Evolutionary conservation across 1,140 invertebrate species (phyloP).

Genomic region (Holotrichia oblita): DNA sequence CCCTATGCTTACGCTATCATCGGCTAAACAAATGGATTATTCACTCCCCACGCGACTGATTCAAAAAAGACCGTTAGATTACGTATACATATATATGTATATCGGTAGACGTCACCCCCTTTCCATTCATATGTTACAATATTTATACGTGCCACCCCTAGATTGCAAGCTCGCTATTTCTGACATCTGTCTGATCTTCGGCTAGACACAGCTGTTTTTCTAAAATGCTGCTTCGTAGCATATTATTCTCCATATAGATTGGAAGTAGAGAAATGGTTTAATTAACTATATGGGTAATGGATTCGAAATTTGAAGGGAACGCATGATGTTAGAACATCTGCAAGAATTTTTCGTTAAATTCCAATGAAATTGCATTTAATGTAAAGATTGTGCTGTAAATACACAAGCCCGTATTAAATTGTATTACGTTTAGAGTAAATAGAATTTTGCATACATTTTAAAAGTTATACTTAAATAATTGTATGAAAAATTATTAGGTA

Average conservation of each 20-base stretch:
- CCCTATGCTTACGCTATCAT: not conserved
- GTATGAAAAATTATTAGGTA: too few species aligned
- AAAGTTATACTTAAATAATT: too few species aligned
- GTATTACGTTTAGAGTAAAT: too few species aligned
- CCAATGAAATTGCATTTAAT: too few species aligned
- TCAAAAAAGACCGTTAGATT: conserved; percentile 27
- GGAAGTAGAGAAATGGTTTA: not conserved
- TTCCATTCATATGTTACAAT: conserved; percentile 32
- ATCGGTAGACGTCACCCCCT: conserved; percentile 1
- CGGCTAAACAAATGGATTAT: conserved; percentile 11
- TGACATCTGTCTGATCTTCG: conserved; percentile 33
- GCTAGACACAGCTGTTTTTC: conserved; percentile 24
- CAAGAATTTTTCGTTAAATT: too few species aligned
- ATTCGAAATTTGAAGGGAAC: not conserved
- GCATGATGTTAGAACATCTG: too few species aligned
- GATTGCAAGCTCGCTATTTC: conserved; percentile 5
- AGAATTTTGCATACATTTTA: too few species aligned
- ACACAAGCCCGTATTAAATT: too few species aligned
- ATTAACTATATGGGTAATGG: not conserved
- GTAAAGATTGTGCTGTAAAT: too few species aligned
- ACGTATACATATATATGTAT: not conserved
- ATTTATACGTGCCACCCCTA: not conserved
- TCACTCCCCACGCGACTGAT: conserved; percentile 16
- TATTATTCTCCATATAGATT: not conserved
- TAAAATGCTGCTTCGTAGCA: not conserved